phyloP scores from a whole-genome alignment of 2,113 vertebrate species.

The Nibea coibor region DNA sequence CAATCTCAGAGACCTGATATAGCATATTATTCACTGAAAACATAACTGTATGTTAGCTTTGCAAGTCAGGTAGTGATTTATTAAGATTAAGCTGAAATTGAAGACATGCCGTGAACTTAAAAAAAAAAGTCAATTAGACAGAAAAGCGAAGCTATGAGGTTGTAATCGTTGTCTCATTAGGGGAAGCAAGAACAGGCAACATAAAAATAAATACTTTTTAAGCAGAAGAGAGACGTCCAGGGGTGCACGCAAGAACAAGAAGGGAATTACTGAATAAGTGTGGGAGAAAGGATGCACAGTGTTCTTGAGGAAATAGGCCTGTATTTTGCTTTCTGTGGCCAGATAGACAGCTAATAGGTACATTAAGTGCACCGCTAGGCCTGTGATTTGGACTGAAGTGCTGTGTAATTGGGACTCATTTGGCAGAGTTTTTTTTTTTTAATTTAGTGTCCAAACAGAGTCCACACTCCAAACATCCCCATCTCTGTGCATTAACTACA shows the following conservation, averaged over 20 bases:
- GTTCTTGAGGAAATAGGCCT: conserved; percentile 39
- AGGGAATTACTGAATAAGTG: conserved; percentile 40
- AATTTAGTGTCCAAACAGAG: conserved; percentile 72
- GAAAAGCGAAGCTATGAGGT: conserved; percentile 44
- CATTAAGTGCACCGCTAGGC: conserved; percentile 69
- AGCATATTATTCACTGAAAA: conserved; percentile 41
- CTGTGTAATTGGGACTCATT: conserved; percentile 80
- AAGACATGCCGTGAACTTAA: conserved; percentile 21
- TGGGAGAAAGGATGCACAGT: conserved; percentile 28
- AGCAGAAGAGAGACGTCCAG: conserved; percentile 24
- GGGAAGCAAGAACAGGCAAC: conserved; percentile 25
- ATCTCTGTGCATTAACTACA: conserved; percentile 74
- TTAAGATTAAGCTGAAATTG: conserved; percentile 23
- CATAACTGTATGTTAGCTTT: background rate
- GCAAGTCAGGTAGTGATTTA: conserved; percentile 44
- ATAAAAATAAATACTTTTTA: conserved; percentile 44
- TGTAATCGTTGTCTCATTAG: conserved; percentile 56
- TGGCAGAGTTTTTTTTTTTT: conserved; percentile 63
- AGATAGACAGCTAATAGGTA: conserved; percentile 69
- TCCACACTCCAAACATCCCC: conserved; percentile 63
- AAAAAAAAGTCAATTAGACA: conserved; percentile 52
- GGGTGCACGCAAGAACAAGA: background rate
- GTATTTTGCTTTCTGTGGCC: conserved; percentile 37
- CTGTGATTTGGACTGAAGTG: conserved; percentile 73
- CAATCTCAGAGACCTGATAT: conserved; percentile 53